These are phyloP conservation scores for Aldrovandia affinis DNA, from an alignment of 2,797 vertebrate genomes.

Conservation along the genomic window DNA sequence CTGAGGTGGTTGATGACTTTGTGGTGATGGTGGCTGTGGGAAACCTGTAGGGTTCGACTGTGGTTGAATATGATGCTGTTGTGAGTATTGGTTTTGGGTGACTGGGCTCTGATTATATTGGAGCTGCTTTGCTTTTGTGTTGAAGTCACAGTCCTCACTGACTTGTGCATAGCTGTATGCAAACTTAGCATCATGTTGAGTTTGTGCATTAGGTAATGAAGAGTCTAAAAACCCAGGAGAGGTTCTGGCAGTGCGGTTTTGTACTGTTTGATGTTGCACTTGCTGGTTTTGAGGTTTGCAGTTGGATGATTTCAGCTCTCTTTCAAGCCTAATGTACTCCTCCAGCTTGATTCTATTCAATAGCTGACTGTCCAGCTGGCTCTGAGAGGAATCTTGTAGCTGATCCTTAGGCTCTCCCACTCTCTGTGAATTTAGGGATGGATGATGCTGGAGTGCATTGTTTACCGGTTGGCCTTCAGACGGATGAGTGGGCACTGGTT, in stretches of 20 bases:
- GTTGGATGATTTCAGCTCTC: conserved; percentile 30
- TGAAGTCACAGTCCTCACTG: conserved; percentile 53
- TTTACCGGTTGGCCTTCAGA: conserved; percentile 73
- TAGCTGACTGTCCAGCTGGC: conserved; percentile 34
- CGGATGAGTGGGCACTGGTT: conserved; percentile 62
- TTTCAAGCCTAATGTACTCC: conserved; percentile 39
- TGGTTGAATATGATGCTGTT: conserved; percentile 71
- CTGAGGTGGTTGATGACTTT: conserved; percentile 65
- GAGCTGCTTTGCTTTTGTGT: conserved; percentile 38
- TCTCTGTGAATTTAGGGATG: conserved; percentile 68
- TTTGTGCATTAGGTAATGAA: conserved; percentile 56
- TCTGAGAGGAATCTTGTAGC: conserved; percentile 48
- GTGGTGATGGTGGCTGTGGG: conserved; percentile 48
- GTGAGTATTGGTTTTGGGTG: conserved; percentile 75
- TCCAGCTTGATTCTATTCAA: conserved; percentile 42
- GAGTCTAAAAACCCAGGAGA: conserved; percentile 60
- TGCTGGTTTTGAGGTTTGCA: conserved; percentile 35
- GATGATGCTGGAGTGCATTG: conserved; percentile 40
- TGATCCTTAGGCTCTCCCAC: conserved; percentile 54
- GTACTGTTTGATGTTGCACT: conserved; percentile 55
- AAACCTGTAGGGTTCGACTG: conserved; percentile 55
- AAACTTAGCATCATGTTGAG: conserved; percentile 61
- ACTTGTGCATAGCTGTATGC: conserved; percentile 65
- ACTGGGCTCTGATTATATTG: conserved; percentile 73
- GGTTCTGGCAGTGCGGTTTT: conserved; percentile 63